Percentiles rank a stretch among this genome's conserved stretches.
Evolutionary conservation across 2,113 vertebrate species (phyloP).

Genomic region (Platysternon megacephalum): DNA sequence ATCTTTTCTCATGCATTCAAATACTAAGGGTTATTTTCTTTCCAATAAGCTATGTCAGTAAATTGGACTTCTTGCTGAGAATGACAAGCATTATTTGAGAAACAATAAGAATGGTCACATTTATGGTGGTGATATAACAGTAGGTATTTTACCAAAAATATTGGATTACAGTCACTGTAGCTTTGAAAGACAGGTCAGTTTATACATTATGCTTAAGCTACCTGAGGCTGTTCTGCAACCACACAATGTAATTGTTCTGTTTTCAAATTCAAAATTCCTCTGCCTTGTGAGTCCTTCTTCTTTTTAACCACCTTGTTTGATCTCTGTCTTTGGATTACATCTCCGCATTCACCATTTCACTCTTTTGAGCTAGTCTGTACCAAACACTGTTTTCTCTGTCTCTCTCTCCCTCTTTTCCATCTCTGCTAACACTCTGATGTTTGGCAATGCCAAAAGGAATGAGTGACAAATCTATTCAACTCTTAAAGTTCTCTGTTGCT

Average conservation of each 20-base stretch:
- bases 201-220: background rate
- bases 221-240: background rate
- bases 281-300: background rate
- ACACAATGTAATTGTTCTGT: background rate
- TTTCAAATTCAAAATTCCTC: slow-evolving; percentile 55
- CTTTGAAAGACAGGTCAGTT: background rate
- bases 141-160: background rate
- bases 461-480: slow-evolving; percentile 44
- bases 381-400: background rate
- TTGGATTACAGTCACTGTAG: background rate
- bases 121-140: background rate
- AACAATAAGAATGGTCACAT: background rate
- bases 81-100: background rate
- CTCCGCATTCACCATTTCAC: background rate
- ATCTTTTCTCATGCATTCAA: background rate
- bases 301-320: background rate
- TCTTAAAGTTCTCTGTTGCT: slow-evolving; percentile 46
- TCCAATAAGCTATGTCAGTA: background rate
- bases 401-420: slow-evolving; percentile 59
- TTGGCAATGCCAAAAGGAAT: slow-evolving; percentile 67
- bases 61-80: background rate
- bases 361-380: slow-evolving; percentile 34
- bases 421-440: slow-evolving; percentile 57
- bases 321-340: background rate
- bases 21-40: background rate